Evolutionary conservation across 64 coral and sea anemone species (phyloP).

Genomic region (Acropora yongei): DNA sequence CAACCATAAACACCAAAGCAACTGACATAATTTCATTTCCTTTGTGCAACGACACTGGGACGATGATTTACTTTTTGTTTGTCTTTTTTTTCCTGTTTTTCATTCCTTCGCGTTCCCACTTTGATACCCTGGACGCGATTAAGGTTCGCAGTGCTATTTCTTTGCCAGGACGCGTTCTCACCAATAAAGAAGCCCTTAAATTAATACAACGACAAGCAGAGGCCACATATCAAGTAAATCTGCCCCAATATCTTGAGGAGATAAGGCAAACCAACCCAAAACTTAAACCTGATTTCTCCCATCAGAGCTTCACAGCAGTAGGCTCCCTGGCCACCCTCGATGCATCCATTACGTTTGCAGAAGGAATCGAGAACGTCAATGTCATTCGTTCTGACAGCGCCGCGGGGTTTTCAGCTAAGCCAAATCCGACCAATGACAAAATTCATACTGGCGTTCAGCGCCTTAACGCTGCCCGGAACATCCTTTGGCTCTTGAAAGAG

Average conservation of each 20-base stretch:
- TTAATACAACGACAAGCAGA: constrained; percentile 22
- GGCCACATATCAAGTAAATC: constrained; percentile 25
- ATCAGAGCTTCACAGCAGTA: constrained; percentile 27
- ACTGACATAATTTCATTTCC: not conserved
- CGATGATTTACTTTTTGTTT: not conserved
- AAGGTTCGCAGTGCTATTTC: constrained; percentile 32
- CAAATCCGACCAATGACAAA: constrained; percentile 43
- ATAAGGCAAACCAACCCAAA: not conserved
- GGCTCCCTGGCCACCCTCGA: constrained; percentile 31
- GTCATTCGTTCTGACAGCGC: constrained; percentile 3
- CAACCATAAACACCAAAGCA: not conserved
- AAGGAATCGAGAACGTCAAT: constrained; percentile 33
- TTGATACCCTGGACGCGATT: constrained; percentile 20
- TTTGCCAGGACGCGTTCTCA: constrained; percentile 27
- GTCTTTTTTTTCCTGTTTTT: not conserved
- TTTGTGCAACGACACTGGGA: not conserved
- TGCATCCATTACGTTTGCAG: constrained; percentile 10
- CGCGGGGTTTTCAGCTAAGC: constrained; percentile 28
- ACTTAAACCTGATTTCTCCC: not conserved
- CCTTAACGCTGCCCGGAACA: constrained; percentile 35
- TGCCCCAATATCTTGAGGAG: constrained; percentile 28
- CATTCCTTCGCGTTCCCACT: not conserved
- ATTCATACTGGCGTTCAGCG: constrained; percentile 25
- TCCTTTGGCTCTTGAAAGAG: constrained; percentile 43
- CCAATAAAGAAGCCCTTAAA: constrained; percentile 37